Evolutionary conservation across 2,113 vertebrate species (phyloP).

Genomic region (Grus americana): DNA sequence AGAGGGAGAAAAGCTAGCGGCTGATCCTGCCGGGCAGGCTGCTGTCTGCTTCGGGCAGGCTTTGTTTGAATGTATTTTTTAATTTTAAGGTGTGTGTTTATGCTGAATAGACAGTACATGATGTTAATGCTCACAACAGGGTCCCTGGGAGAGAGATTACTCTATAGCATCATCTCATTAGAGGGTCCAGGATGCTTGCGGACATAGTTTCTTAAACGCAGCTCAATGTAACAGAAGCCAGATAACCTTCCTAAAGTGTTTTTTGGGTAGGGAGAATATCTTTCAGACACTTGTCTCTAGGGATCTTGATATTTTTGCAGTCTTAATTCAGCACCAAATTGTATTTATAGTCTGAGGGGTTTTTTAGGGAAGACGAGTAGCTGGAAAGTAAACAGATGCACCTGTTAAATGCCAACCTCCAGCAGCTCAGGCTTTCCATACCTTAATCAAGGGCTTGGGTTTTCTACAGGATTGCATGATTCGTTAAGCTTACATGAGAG

Average conservation of each 20-base stretch:
- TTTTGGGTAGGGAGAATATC: not conserved
- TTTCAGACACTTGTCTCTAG: not conserved
- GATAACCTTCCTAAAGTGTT: not conserved
- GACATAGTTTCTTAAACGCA: not conserved
- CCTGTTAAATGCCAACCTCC: slow-evolving; percentile 33
- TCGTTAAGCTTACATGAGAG: not conserved
- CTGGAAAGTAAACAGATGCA: slow-evolving; percentile 31
- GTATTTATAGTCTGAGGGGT: not conserved
- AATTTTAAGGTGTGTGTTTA: slow-evolving; percentile 27
- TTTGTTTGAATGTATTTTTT: not conserved
- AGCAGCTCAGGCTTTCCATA: not conserved
- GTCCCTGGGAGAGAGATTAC: not conserved
- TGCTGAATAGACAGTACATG: not conserved
- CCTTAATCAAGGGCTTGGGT: not conserved
- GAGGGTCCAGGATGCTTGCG: not conserved
- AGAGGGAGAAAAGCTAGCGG: not conserved
- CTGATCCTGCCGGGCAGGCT: not conserved
- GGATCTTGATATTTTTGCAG: not conserved
- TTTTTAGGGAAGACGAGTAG: not conserved
- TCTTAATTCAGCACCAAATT: not conserved
- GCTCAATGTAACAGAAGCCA: not conserved
- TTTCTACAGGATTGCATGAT: not conserved
- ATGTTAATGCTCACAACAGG: not conserved
- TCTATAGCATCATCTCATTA: not conserved
- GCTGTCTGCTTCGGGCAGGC: not conserved